Conservation (phyloP, 2,113 vertebrate species). For the Sturnira hondurensis region DNA sequence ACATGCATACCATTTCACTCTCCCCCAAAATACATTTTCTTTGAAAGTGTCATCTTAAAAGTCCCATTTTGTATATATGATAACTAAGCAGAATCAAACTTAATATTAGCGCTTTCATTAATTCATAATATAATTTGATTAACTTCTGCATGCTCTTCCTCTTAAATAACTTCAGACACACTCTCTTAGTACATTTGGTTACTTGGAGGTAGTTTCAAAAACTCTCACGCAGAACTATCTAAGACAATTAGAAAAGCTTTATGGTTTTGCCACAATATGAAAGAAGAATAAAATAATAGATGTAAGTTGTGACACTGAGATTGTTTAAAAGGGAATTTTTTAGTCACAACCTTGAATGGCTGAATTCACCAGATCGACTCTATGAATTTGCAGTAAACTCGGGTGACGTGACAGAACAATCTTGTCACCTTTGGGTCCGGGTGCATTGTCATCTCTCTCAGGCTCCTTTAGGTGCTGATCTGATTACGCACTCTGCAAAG, state of each 20-base stretch:
- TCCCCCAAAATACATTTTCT: background rate
- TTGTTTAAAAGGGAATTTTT: background rate
- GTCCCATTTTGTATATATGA: background rate
- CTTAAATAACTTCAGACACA: background rate
- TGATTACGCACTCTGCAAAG: background rate
- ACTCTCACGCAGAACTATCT: background rate
- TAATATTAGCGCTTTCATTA: background rate
- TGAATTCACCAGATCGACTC: background rate
- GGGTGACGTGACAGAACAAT: background rate
- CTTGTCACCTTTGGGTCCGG: background rate
- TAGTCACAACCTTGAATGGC: background rate
- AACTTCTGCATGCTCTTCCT: background rate
- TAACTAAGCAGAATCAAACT: background rate
- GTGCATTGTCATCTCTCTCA: background rate
- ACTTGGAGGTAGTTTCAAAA: background rate
- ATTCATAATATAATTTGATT: background rate
- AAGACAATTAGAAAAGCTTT: background rate
- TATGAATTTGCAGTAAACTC: background rate
- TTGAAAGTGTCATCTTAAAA: background rate
- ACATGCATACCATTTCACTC: background rate
- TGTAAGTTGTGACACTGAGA: background rate
- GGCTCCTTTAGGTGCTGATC: background rate
- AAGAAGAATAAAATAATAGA: background rate
- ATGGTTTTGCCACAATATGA: background rate
- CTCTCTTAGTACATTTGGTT: background rate